Evolutionary conservation across 2,888 invertebrate species (phyloP).

Genomic region (Linnaemya tessellans): DNA sequence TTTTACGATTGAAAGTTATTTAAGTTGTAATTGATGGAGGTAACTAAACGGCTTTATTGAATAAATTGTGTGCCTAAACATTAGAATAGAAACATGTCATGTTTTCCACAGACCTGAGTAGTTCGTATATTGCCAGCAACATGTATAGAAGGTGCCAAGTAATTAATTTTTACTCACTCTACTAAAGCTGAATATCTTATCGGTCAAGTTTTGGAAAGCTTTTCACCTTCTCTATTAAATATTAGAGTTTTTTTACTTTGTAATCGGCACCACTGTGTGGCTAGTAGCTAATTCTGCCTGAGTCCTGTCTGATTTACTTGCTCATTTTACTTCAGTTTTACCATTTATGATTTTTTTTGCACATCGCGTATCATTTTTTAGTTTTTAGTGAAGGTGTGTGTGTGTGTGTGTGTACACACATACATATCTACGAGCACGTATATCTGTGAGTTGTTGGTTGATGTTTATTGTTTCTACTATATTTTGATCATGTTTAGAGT

Average conservation of each 20-base stretch:
- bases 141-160: too few relatives aligned
- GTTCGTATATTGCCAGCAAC: too few relatives aligned
- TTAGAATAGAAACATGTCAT: too few relatives aligned
- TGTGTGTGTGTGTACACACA: not conserved
- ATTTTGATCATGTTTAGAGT: conserved; percentile 52
- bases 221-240: not conserved
- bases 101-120: too few relatives aligned
- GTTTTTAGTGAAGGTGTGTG: not conserved
- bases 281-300: conserved; percentile 25
- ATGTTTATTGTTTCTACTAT: conserved; percentile 57
- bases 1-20: too few relatives aligned
- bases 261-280: not conserved
- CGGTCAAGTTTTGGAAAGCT: too few relatives aligned
- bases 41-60: too few relatives aligned
- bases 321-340: conserved; percentile 42
- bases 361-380: conserved; percentile 50
- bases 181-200: too few relatives aligned
- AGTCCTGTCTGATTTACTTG: conserved; percentile 40
- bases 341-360: conserved; percentile 47
- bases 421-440: not conserved
- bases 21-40: too few relatives aligned
- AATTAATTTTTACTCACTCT: too few relatives aligned
- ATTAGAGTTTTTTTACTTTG: not conserved
- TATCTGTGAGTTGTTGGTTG: conserved; percentile 36
- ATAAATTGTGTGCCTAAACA: too few relatives aligned